Percentiles rank a stretch among this genome's conserved stretches.
phyloP scores from a whole-genome alignment of 2,113 vertebrate species.

The Chaenocephalus aceratus region DNA sequence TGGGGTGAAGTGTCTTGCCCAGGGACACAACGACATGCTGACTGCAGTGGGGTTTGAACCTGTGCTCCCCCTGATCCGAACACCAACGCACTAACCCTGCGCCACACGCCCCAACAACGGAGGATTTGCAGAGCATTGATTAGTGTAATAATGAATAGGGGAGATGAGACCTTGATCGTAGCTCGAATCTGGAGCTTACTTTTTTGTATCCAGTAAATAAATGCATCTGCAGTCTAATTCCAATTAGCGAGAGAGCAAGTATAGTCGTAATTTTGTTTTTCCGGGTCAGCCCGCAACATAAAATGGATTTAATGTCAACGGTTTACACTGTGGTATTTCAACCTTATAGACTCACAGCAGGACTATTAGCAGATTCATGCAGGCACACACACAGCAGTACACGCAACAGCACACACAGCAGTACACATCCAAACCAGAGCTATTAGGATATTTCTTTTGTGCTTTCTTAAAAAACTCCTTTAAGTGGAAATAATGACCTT shows the following conservation, averaged over 20 bases:
- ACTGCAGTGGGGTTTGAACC: too few relatives aligned
- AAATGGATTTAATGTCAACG: conserved; percentile 76
- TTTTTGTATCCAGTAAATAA: conserved; percentile 59
- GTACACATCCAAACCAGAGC: too few relatives aligned
- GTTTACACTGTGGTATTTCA: conserved; percentile 69
- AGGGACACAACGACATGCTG: too few relatives aligned
- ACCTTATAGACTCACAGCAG: conserved; percentile 51
- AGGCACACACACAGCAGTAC: conserved; percentile 6
- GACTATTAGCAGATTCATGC: conserved; percentile 65
- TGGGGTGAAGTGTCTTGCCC: too few relatives aligned
- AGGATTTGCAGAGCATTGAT: conserved; percentile 62
- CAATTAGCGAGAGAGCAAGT: conserved; percentile 74
- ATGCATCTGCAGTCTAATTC: conserved; percentile 60
- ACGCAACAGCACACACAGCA: background rate
- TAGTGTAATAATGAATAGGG: conserved; percentile 51
- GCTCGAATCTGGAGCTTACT: conserved; percentile 26
- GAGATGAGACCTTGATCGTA: conserved; percentile 46
- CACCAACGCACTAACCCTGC: too few relatives aligned
- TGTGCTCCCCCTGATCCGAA: too few relatives aligned
- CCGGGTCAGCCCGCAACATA: conserved; percentile 55
- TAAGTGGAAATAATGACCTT: background rate
- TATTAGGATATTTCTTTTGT: background rate
- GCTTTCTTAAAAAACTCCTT: background rate
- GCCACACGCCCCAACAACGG: background rate
- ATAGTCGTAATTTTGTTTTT: conserved; percentile 66